Evolutionary conservation across 2,888 invertebrate species (phyloP).

Genomic region (Galerucella calmariensis): DNA sequence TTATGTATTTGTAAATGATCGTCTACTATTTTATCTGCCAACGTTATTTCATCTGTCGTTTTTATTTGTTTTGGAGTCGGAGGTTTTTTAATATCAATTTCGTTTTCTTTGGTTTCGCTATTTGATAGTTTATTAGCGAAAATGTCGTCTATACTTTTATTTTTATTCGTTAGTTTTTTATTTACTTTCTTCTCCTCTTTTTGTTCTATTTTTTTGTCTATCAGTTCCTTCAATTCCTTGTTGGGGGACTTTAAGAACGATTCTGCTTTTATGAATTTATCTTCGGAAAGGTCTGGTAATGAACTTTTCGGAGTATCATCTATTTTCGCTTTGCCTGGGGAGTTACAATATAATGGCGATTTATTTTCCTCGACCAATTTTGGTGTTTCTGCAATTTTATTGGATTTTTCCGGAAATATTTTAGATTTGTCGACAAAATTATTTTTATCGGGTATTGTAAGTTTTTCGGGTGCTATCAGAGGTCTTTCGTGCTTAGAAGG

Average conservation of each 20-base stretch:
- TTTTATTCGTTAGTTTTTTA: constrained; percentile 38
- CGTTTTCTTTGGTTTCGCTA: constrained; percentile 54
- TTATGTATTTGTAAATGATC: constrained; percentile 58
- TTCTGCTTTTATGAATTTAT: constrained; percentile 21
- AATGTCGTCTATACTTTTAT: constrained; percentile 53
- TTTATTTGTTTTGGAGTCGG: constrained; percentile 44
- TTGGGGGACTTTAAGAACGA: constrained; percentile 50
- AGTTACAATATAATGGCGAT: neutral
- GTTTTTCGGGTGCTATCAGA: constrained; percentile 48
- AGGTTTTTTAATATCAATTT: constrained; percentile 45
- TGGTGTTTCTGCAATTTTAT: constrained; percentile 25
- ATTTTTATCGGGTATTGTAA: constrained; percentile 40
- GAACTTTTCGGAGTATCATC: constrained; percentile 15
- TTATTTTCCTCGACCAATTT: constrained; percentile 13
- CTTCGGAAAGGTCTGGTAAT: constrained; percentile 12
- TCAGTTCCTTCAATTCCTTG: constrained; percentile 50
- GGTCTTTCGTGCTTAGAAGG: constrained; percentile 50
- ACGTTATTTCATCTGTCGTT: constrained; percentile 52
- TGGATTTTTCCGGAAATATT: constrained; percentile 18
- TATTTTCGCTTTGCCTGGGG: constrained; percentile 24
- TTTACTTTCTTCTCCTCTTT: constrained; percentile 44
- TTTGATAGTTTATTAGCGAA: constrained; percentile 50
- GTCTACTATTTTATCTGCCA: constrained; percentile 56
- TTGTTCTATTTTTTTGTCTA: constrained; percentile 47
- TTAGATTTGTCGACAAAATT: constrained; percentile 3